Percentiles rank a stretch among this genome's conserved stretches.
These are phyloP conservation scores for Sturnus vulgaris DNA, from an alignment of 2,113 vertebrate genomes.

Conservation along the genomic window DNA sequence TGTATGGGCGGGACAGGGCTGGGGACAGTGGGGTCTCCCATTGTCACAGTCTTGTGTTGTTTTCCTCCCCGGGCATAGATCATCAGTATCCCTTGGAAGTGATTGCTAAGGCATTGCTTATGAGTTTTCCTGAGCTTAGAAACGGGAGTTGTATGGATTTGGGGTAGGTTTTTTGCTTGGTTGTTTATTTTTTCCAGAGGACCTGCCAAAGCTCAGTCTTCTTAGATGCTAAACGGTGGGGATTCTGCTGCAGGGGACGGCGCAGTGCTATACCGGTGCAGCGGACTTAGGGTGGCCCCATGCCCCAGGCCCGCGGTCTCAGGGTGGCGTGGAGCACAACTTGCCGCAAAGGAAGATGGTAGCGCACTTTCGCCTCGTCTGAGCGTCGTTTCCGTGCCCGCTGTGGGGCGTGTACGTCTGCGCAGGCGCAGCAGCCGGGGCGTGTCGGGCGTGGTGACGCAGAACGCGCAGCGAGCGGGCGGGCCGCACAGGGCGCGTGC, in stretches of 20 bases:
- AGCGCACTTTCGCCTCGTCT: accelerated
- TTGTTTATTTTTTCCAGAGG: not conserved
- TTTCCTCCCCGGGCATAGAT: not conserved
- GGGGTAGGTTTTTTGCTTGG: not conserved
- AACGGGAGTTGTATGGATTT: not conserved
- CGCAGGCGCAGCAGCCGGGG: constrained; percentile 26
- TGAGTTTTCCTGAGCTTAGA: not conserved
- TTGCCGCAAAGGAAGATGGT: not conserved
- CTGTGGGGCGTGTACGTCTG: not conserved
- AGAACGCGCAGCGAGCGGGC: not conserved
- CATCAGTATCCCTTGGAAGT: accelerated
- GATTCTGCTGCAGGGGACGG: accelerated
- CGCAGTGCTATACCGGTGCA: too few species aligned
- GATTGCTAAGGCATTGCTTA: too few species aligned
- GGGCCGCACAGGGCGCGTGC: not conserved
- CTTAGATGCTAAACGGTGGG: not conserved
- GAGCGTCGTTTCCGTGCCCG: not conserved
- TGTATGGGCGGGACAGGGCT: accelerated
- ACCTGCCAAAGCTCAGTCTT: not conserved
- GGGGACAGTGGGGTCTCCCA: accelerated
- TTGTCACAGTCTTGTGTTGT: not conserved
- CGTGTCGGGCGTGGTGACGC: constrained; percentile 35
- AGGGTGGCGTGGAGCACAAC: accelerated
- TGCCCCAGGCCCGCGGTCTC: not conserved
- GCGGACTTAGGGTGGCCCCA: too few species aligned